These are phyloP conservation scores for Leuctra nigra DNA, from an alignment of 2,888 invertebrate genomes.

Conservation along the genomic window DNA sequence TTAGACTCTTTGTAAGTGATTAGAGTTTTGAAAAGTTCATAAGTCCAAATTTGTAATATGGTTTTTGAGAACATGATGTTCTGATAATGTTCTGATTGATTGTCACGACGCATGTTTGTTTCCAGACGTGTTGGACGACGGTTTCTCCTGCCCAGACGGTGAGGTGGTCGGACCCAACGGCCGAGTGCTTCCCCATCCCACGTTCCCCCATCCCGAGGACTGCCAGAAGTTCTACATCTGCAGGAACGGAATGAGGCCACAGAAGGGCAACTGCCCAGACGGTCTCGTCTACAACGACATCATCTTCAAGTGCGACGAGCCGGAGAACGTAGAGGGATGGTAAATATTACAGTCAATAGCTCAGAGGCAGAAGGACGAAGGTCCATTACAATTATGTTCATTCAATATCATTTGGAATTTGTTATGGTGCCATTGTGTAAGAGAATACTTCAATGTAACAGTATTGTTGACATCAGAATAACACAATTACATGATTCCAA, in stretches of 20 bases:
- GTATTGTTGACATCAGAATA: too few relatives aligned
- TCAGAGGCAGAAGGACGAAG: too few relatives aligned
- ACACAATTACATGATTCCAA: too few relatives aligned
- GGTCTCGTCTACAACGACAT: conserved; percentile 75
- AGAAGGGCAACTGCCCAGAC: conserved; percentile 64
- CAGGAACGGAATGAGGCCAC: conserved; percentile 66
- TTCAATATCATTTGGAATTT: too few relatives aligned
- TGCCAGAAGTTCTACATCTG: conserved; percentile 81
- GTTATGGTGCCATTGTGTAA: too few relatives aligned
- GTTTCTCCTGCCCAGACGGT: conserved; percentile 68
- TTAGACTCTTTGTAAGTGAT: too few relatives aligned
- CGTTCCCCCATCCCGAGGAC: conserved; percentile 70
- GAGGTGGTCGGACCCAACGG: conserved; percentile 60
- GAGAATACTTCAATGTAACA: too few relatives aligned
- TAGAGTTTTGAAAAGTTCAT: too few relatives aligned
- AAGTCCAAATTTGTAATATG: too few relatives aligned
- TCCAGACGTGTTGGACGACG: conserved; percentile 63
- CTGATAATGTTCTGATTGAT: too few relatives aligned
- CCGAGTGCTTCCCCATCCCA: conserved; percentile 64
- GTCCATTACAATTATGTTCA: too few relatives aligned
- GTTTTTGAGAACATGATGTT: too few relatives aligned
- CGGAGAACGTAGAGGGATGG: conserved; percentile 72
- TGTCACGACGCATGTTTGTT: conserved; percentile 22
- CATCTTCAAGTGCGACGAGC: conserved; percentile 67
- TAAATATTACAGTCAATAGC: conserved; percentile 38